Evolutionary conservation across 2,888 invertebrate genomes (phyloP), one percentile per base, ranked within the genome.

Genomic region (Pseudococcus longispinus): DNA sequence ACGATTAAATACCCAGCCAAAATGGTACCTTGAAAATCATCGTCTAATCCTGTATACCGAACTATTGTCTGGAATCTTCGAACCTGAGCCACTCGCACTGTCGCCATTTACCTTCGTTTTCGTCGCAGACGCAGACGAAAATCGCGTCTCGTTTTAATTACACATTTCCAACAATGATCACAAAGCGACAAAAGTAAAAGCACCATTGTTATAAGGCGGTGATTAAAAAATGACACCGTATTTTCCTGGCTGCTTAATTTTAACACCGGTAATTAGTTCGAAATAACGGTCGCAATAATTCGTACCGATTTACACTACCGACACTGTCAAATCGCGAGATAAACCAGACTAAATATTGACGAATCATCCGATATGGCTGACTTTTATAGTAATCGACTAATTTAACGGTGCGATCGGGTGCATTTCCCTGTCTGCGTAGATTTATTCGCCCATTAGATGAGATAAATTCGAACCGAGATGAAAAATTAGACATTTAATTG

Each of bases 141-240:
- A 65, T 65, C 6, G 29, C 70, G 0, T 70, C 15, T 18, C 15
- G 70, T 70, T 42, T 80, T 80, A 42, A 80, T 80, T 80, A 80
- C 42, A 29, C 77, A 80, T 42, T 37, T 74, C 42, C 15, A 80
- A 80, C 77, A 80, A 80, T 80, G 70, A 70, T 70, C 42, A 42
- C 32, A 42, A 80, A 80, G 77, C 77, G 77, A 80, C 77, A 80
- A 80, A 80, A 80, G 77, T 80, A 80, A 80, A 80, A 80, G 77
- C 42, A 42, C 42, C 42, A 42, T 80, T 80, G 70, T 70, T 70
- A 29, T 60, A 6, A 29, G 29, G 70, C 42, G 77, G 77, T 80
- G 77, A 80, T 80, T 80, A 80, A 80, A 70, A 80, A 80, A 80
- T 80, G 77, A 80, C 77, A 42, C 42, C 77, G 77, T 80, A n/a